Evolutionary conservation across 2,797 vertebrate species (phyloP), one percentile per base, ranked within the genome.

Genomic region (Malurus splendens): DNA sequence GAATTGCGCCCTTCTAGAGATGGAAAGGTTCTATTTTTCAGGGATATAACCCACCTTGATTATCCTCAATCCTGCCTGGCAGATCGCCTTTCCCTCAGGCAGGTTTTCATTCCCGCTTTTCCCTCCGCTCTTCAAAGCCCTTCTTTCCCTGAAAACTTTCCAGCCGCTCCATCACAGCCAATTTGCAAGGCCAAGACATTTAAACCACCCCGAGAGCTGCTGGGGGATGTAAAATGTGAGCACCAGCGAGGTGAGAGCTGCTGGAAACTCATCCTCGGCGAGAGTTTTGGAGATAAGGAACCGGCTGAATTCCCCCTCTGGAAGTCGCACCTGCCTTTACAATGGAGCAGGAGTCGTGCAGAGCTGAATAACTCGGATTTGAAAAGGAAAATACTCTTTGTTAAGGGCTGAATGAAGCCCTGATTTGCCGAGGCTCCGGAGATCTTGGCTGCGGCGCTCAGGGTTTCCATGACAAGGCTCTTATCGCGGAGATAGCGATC

Each of bases 321-420:
- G 60, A 48, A 73, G 28, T 10, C n/a, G 27, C 67, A 23, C 51
- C 76, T 15, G 44, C 66, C 80, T 59, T 41, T 24, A 1, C 41
- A 10, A 1, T 0, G 0, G 19, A 27, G 33, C 2, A 1, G 57
- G 82, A 60, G 30, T 20, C 50, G 1, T 3, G 9, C 7, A 4
- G 27, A 57, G 48, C 18, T 8, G 57, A 72, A 70, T 9, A 23
- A 59, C 25, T 33, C 0, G 33, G 59, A 6, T 55, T 81, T 81
- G 25, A 1, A 82, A 75, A 80, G 84, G 84, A 27, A 81, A 89
- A 81, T 3, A 0, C 47, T 36, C 73, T 81, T 80, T 77, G 60
- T 87, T 0, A 14, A 13, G 1, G 6, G 36, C 39, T 82, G 90
- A 75, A 76, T 65, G 38, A 73, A 89, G 5, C 59, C 48, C 74